Base-by-base conservation (phyloP, 2,797 vertebrate species). In the Tapirus indicus region DNA sequence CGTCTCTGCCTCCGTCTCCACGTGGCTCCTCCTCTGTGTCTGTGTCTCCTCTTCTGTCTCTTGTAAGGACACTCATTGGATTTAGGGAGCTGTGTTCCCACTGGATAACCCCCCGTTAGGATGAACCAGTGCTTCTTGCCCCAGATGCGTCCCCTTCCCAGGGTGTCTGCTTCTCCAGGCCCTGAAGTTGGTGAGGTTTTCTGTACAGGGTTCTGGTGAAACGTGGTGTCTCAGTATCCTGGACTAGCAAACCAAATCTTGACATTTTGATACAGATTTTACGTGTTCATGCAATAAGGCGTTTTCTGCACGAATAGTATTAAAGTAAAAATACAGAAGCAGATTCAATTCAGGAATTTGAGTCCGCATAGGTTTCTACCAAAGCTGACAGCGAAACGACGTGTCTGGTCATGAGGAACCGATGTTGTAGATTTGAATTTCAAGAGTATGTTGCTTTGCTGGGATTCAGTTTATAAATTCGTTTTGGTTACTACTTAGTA, bases 361-460 rank as follows among this genome's bases (percentile, higher is more conserved):
- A 44, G 54, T 13, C 13, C 1, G 3, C 2, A 0, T 7, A 0
- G n/a, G 3, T 74, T 20, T 35, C 14, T 6, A 2, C 29, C 38
- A 12, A 44, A 18, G 13, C 14, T 2, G 3, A 35, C 1, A 0
- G 1, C 3, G 12, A 8, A 0, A 2, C n/a, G 2, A 3, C 6
- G 12, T 4, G 0, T 1, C 69, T 3, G 5, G 8, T 20, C 6
- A 7, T 3, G 0, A 11, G 2, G 3, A 60, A 27, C 6, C 6
- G 7, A 1, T 25, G 8, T n/a, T 4, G 74, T 17, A 47, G 54
- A 2, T 18, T 12, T n/a, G 38, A 35, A 17, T 23, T 32, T 25
- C 69, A n/a, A n/a, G 18, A 32, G 5, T 11, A 25, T 32, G 17
- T 44, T 3, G 29, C 54, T 47, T 12, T 47, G 13, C 6, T 0